Conservation (phyloP, 2,888 invertebrate species). For the Drosophila demipolita region DNA sequence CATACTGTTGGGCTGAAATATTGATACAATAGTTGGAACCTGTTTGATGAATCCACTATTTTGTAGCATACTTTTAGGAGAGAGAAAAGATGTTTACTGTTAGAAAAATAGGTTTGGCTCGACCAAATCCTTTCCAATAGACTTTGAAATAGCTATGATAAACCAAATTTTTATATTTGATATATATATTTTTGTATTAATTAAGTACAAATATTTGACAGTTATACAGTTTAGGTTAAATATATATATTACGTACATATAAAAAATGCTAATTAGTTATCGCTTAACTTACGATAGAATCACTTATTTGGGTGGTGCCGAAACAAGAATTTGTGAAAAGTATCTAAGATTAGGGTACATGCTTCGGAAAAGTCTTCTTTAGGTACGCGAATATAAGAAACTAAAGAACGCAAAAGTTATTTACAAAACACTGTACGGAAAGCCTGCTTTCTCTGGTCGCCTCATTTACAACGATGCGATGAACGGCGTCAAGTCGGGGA, state of each 20-base stretch:
- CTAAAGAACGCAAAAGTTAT: slow-evolving; percentile 57
- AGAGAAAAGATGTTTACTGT: neutral
- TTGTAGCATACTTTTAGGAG: neutral
- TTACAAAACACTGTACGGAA: slow-evolving; percentile 62
- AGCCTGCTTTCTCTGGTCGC: slow-evolving; percentile 54
- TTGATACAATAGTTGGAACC: neutral
- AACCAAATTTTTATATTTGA: neutral
- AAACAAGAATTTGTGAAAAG: slow-evolving; percentile 36
- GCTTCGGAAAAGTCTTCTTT: slow-evolving; percentile 68
- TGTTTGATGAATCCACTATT: no score
- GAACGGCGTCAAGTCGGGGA: slow-evolving; percentile 90
- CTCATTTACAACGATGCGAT: slow-evolving; percentile 78
- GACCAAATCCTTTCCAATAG: neutral
- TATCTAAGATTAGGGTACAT: slow-evolving; percentile 29
- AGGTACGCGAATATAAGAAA: slow-evolving; percentile 56
- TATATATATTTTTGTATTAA: slow-evolving; percentile 48
- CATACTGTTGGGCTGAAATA: neutral
- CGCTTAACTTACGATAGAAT: slow-evolving; percentile 61
- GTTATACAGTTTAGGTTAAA: slow-evolving; percentile 59
- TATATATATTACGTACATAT: slow-evolving; percentile 62
- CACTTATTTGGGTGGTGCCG: slow-evolving; percentile 46
- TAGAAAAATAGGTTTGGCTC: neutral
- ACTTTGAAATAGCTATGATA: accelerated
- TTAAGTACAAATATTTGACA: slow-evolving; percentile 55
- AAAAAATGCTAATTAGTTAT: slow-evolving; percentile 66